These are phyloP conservation scores for Boleophthalmus pectinirostris DNA, from an alignment of 2,113 vertebrate genomes.

Conservation along the genomic window DNA sequence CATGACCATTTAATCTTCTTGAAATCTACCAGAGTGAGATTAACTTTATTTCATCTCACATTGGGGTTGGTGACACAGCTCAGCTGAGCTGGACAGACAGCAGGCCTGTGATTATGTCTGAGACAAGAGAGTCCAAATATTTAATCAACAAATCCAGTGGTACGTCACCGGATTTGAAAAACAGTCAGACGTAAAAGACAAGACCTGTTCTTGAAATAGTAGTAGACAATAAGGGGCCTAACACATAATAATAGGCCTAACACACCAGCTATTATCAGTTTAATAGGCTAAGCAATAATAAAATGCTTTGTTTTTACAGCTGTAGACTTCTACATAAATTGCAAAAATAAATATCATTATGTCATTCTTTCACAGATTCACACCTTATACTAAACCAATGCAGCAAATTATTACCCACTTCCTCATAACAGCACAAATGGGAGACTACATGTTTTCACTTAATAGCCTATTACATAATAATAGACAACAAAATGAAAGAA, in stretches of 20 bases:
- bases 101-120: conserved; percentile 40
- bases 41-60: conserved; percentile 64
- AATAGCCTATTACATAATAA: too few species aligned
- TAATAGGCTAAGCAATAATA: too few species aligned
- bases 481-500: too few species aligned
- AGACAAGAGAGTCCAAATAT: conserved; percentile 48
- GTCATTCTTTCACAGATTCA: not conserved
- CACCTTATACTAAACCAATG: not conserved
- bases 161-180: conserved; percentile 2
- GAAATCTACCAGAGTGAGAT: conserved; percentile 67
- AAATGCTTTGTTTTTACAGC: not conserved
- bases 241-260: too few species aligned
- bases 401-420: too few species aligned
- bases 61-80: conserved; percentile 34
- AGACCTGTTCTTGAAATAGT: not conserved
- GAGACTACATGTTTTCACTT: too few species aligned
- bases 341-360: not conserved
- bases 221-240: too few species aligned
- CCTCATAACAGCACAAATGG: too few species aligned
- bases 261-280: not conserved
- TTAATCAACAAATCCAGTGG: conserved; percentile 54
- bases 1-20: conserved; percentile 66
- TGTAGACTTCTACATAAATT: not conserved
- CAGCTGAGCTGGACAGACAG: conserved; percentile 41
- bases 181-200: not conserved